Percentiles rank a stretch among this genome's conserved stretches.
These are phyloP conservation scores for Tiphia femorata DNA, from an alignment of 2,888 invertebrate genomes.

Conservation along the genomic window DNA sequence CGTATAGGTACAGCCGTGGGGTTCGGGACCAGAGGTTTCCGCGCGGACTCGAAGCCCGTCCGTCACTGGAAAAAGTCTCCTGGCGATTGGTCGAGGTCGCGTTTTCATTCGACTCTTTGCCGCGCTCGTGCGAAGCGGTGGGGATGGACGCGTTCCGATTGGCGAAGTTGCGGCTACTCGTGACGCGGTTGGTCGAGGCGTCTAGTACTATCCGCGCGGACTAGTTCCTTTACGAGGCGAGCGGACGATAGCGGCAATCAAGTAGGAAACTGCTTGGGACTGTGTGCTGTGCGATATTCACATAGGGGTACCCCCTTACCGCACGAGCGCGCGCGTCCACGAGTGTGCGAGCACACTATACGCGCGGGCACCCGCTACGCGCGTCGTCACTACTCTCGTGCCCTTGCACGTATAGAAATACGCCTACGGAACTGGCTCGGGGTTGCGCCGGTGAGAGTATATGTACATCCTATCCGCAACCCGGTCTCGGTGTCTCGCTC, in stretches of 20 bases:
- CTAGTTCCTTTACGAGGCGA: constrained; percentile 59
- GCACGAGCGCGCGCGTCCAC: constrained; percentile 25
- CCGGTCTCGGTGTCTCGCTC: constrained; percentile 18
- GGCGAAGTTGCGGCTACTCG: constrained; percentile 36
- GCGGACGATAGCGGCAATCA: constrained; percentile 69
- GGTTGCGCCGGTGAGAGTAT: constrained; percentile 16
- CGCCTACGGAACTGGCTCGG: neutral
- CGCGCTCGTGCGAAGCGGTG: constrained; percentile 14
- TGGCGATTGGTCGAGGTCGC: constrained; percentile 47
- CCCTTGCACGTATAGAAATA: neutral
- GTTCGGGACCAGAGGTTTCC: constrained; percentile 48
- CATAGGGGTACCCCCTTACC: constrained; percentile 57
- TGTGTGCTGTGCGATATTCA: constrained; percentile 67
- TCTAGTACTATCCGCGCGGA: constrained; percentile 58
- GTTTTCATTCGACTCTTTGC: constrained; percentile 53
- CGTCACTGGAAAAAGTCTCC: constrained; percentile 47
- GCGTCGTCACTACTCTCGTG: constrained; percentile 32
- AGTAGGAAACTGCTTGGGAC: constrained; percentile 69
- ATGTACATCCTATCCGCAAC: constrained; percentile 25
- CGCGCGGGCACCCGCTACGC: constrained; percentile 20
- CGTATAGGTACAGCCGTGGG: constrained; percentile 47
- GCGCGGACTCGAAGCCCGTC: constrained; percentile 56
- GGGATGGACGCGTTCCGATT: constrained; percentile 32
- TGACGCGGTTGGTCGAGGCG: constrained; percentile 50
- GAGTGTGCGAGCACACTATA: constrained; percentile 1